A percentile compares a stretch with the other conserved stretches of the same genome.
Evolutionary conservation across 1,140 invertebrate species (phyloP).

Genomic region (Aricia agestis): DNA sequence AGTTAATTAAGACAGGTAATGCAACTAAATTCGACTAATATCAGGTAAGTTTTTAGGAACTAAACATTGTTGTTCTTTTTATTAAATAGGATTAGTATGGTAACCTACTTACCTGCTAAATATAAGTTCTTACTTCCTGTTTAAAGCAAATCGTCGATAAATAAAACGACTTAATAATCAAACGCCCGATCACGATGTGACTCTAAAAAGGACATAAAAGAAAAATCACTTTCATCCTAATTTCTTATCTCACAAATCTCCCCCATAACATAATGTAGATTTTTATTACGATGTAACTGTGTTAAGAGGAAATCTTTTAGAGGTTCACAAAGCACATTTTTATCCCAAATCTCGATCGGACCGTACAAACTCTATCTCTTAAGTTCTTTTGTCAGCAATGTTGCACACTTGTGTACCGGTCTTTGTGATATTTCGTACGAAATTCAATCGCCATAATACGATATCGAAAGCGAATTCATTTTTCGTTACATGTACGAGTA

Average conservation of each 20-base stretch:
- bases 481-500: conserved; percentile 13
- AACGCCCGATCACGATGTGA: neutral
- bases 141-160: too few relatives aligned
- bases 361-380: conserved; percentile 40
- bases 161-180: neutral
- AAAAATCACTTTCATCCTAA: neutral
- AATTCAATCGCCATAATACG: conserved; percentile 25
- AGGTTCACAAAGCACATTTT: conserved; percentile 46
- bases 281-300: conserved; percentile 14
- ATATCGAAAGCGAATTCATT: conserved; percentile 11
- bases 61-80: too few relatives aligned
- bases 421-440: conserved; percentile 43
- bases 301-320: conserved; percentile 45
- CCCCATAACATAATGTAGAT: neutral
- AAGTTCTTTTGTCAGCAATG: conserved; percentile 53
- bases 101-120: too few relatives aligned
- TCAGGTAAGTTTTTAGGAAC: neutral
- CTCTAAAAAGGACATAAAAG: neutral
- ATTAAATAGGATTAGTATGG: too few relatives aligned
- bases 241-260: neutral
- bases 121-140: too few relatives aligned
- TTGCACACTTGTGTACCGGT: conserved; percentile 39
- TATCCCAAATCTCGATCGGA: conserved; percentile 50
- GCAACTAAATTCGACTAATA: neutral
- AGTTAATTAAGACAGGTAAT: neutral